phyloP scores from a whole-genome alignment of 1,140 invertebrate genomes.

The Hermetia illucens region DNA sequence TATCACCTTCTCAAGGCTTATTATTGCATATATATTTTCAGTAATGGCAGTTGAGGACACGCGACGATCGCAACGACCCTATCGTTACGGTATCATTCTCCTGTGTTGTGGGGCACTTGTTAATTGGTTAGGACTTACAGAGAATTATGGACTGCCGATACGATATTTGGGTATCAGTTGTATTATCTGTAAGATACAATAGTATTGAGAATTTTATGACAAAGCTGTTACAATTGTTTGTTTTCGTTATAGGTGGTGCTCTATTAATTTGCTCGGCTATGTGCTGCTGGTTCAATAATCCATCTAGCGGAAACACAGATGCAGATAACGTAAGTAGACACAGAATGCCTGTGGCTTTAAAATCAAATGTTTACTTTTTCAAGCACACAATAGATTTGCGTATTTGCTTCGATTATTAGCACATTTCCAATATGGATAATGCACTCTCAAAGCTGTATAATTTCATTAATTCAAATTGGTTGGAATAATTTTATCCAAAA shows the following conservation, averaged over 20 bases:
- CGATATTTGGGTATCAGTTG: slow-evolving; percentile 59
- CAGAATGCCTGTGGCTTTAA: too few species aligned
- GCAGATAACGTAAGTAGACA: slow-evolving; percentile 3
- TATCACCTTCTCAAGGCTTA: neutral
- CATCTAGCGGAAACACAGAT: slow-evolving; percentile 24
- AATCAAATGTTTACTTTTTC: too few species aligned
- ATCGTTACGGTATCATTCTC: slow-evolving; percentile 59
- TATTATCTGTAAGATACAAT: slow-evolving; percentile 30
- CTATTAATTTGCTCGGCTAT: slow-evolving; percentile 59
- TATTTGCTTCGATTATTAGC: too few species aligned
- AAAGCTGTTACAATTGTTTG: neutral
- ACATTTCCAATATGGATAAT: too few species aligned
- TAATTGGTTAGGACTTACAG: slow-evolving; percentile 60
- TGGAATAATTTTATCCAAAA: too few species aligned
- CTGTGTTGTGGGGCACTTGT: slow-evolving; percentile 59
- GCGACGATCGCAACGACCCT: slow-evolving; percentile 47
- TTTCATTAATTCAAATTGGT: too few species aligned
- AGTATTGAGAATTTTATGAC: neutral
- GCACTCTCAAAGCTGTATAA: too few species aligned
- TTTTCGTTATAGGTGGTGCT: slow-evolving; percentile 41
- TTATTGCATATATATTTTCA: slow-evolving; percentile 32
- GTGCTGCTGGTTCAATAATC: slow-evolving; percentile 59
- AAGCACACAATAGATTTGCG: too few species aligned
- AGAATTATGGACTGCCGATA: slow-evolving; percentile 54
- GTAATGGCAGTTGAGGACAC: slow-evolving; percentile 49